Evolutionary conservation across 2,113 vertebrate species (phyloP).

Genomic region (Rallus limicola): DNA sequence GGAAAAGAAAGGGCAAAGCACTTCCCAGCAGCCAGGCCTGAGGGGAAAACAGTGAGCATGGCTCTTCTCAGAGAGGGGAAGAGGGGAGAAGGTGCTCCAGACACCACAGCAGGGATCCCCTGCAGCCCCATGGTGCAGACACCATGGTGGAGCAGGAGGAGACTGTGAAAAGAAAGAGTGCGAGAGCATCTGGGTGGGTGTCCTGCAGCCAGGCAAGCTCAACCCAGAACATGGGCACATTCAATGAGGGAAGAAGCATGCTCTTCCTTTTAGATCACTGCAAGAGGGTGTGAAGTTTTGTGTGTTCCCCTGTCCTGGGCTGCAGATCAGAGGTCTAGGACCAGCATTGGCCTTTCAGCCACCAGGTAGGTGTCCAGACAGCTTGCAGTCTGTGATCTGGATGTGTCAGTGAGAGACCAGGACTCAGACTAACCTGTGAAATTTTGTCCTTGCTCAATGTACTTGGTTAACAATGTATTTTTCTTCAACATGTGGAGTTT

Average conservation of each 20-base stretch:
- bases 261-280: neutral
- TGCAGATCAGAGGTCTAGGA: neutral
- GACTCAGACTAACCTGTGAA: neutral
- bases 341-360: neutral
- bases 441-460: neutral
- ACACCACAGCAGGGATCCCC: fast-evolving
- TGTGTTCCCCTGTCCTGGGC: no score
- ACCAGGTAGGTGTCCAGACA: neutral
- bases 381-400: fast-evolving
- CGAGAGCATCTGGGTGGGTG: neutral
- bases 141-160: neutral
- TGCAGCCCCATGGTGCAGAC: neutral
- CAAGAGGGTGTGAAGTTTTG: neutral
- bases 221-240: neutral
- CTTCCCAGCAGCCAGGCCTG: fast-evolving
- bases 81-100: neutral
- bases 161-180: neutral
- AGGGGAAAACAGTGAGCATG: neutral
- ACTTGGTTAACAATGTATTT: neutral
- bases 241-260: neutral
- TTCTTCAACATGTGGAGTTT: neutral
- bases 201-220: neutral
- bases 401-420: neutral
- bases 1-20: neutral
- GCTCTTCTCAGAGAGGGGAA: fast-evolving